phyloP scores from a whole-genome alignment of 2,797 vertebrate genomes.

The Ctenochaetus hawaiiensis region DNA sequence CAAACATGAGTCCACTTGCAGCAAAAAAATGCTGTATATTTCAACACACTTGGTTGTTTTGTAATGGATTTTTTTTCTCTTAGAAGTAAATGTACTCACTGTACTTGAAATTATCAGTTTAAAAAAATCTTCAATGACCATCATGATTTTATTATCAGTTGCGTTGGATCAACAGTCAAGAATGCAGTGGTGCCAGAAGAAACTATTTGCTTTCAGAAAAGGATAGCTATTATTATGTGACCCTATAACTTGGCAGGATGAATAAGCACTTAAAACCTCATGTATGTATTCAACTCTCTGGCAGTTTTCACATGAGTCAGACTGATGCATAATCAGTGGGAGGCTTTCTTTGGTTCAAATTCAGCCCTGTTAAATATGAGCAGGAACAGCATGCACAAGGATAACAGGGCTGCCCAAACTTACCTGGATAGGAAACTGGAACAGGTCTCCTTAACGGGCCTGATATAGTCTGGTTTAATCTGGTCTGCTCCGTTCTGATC shows the following conservation, averaged over 20 bases:
- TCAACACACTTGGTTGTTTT: background rate
- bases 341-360: slow-evolving; percentile 3
- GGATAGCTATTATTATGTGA: background rate
- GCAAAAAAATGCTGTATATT: background rate
- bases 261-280: background rate
- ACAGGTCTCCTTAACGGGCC: slow-evolving; percentile 64
- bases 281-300: background rate
- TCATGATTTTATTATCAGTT: background rate
- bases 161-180: background rate
- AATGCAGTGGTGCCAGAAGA: background rate
- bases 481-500: slow-evolving; percentile 48
- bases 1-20: background rate
- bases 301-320: slow-evolving; percentile 10
- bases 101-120: background rate
- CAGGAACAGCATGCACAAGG: background rate
- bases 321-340: slow-evolving; percentile 2
- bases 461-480: slow-evolving; percentile 47
- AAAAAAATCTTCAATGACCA: slow-evolving; percentile 4
- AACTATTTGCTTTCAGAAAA: background rate
- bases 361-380: slow-evolving; percentile 31
- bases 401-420: slow-evolving; percentile 7
- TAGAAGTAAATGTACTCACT: background rate
- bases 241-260: background rate
- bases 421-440: slow-evolving; percentile 79
- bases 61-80: too few relatives aligned